Conservation (phyloP, 2,113 vertebrate species). For the Labrus mixtus region DNA sequence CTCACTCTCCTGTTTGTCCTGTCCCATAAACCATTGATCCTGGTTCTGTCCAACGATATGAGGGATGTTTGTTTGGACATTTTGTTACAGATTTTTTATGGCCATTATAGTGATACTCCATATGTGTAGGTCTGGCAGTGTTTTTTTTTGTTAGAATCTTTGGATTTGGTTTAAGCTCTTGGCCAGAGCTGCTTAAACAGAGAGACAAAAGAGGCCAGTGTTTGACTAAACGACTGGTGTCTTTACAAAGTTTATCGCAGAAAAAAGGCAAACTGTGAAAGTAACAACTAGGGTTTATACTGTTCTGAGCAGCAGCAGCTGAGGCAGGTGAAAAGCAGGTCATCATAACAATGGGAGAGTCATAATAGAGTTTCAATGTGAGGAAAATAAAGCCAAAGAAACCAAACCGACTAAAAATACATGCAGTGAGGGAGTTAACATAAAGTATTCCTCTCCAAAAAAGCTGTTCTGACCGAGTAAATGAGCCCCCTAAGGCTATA, state of each 20-base stretch:
- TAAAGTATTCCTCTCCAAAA: too few species aligned
- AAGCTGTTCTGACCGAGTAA: too few species aligned
- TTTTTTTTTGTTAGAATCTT: background rate
- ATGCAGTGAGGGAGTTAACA: too few species aligned
- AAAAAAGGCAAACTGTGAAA: slow-evolving; percentile 1
- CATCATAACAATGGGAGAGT: background rate
- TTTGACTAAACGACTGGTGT: slow-evolving; percentile 27
- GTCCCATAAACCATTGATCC: slow-evolving; percentile 42
- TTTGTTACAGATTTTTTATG: slow-evolving; percentile 20
- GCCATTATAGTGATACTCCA: slow-evolving; percentile 44
- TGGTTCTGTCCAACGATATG: slow-evolving; percentile 46
- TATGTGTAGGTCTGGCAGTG: slow-evolving; percentile 38
- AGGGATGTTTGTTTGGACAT: slow-evolving; percentile 71
- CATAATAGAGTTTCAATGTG: too few species aligned
- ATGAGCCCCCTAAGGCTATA: too few species aligned
- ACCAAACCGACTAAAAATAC: too few species aligned
- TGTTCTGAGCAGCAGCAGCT: background rate
- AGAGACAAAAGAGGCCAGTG: slow-evolving; percentile 40
- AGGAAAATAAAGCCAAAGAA: background rate
- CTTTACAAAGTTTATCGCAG: slow-evolving; percentile 5
- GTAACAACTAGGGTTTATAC: background rate
- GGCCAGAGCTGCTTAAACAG: slow-evolving; percentile 42
- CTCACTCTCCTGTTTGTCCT: slow-evolving; percentile 29
- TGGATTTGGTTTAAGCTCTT: slow-evolving; percentile 42
- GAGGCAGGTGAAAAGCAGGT: background rate